Percentiles rank a stretch among this genome's conserved stretches.
These are phyloP conservation scores for Drosophila rufa DNA, from an alignment of 1,140 invertebrate species.

Conservation along the genomic window DNA sequence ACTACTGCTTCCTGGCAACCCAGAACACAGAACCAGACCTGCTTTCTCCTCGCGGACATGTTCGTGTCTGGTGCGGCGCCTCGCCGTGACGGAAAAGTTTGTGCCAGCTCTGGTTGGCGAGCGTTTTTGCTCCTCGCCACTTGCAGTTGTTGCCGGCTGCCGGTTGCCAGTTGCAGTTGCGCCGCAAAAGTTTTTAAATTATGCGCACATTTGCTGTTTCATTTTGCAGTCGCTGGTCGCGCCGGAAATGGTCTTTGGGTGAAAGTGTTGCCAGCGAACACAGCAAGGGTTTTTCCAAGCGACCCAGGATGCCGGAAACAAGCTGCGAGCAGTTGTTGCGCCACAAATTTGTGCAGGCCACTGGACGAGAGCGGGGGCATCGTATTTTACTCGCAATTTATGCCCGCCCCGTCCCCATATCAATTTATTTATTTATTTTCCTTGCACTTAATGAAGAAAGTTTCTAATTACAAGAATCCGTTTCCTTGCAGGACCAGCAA, in stretches of 20 bases:
- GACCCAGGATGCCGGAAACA: constrained; percentile 47
- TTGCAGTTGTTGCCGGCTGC: constrained; percentile 62
- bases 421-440: constrained; percentile 79
- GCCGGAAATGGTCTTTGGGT: constrained; percentile 79
- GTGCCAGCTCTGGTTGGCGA: constrained; percentile 23
- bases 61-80: constrained; percentile 70
- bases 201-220: constrained; percentile 79
- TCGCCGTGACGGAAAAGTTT: constrained; percentile 57
- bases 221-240: constrained; percentile 57
- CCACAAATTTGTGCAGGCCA: constrained; percentile 57
- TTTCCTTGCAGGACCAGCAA: constrained; percentile 58
- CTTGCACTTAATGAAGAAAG: constrained; percentile 78
- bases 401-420: constrained; percentile 58
- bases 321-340: constrained; percentile 67
- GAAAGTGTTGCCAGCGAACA: constrained; percentile 71
- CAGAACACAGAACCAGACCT: background rate
- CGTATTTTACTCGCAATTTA: constrained; percentile 62
- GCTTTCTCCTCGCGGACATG: constrained; percentile 47
- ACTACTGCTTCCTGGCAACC: constrained; percentile 1
- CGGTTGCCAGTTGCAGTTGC: constrained; percentile 69
- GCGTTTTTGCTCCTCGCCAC: constrained; percentile 67
- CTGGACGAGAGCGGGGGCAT: constrained; percentile 8
- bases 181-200: constrained; percentile 81
- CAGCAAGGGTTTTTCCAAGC: constrained; percentile 25
- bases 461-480: constrained; percentile 73